Evolutionary conservation across 2,888 invertebrate genomes (phyloP), one percentile per base, ranked within the genome.

Genomic region (Melangyna quadrimaculata): DNA sequence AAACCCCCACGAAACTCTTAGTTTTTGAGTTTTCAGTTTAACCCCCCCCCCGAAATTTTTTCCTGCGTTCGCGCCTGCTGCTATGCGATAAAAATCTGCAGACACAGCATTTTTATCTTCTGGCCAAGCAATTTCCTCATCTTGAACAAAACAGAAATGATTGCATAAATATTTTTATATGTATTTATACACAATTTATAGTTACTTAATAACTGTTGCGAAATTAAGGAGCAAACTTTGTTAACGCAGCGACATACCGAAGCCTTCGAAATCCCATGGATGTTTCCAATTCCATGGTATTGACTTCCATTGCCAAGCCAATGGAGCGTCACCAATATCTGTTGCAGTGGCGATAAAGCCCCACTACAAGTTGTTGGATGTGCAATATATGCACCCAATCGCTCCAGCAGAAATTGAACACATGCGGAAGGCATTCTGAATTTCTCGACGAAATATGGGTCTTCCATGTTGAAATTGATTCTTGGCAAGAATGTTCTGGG

Each of bases 241-340:
- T n/a, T n/a, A n/a, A n/a, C n/a, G n/a, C n/a, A n/a, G n/a, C n/a
- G n/a, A n/a, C n/a, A n/a, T n/a, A n/a, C n/a, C n/a, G n/a, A n/a
- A n/a, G n/a, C n/a, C n/a, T n/a, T n/a, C n/a, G n/a, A 65, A 32
- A 32, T 32, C 10, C 65, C 65, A 32, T 65, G 65, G 3, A 37
- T 14, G 14, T 37, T 14, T 14, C 3, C 37, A 14, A 14, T 37
- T 4, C 37, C 37, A 37, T 37, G 37, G 37, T 37, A 37, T 37
- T 37, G 12, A 14, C 37, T 14, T 14, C 37, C 37, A 14, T 37
- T 37, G 2, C 37, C 14, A 14, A 14, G 37, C 37, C 37, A 14
- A 5, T 37, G 37, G 14, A 37, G 37, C 5, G 37, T 5, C 14
- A 14, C 5, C 14, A 37, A 14, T 14, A 37, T 3, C 14, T 14